Percentiles rank a stretch among this genome's conserved stretches.
Evolutionary conservation across 2,888 invertebrate species (phyloP).

Genomic region (Lomographa bimaculata): DNA sequence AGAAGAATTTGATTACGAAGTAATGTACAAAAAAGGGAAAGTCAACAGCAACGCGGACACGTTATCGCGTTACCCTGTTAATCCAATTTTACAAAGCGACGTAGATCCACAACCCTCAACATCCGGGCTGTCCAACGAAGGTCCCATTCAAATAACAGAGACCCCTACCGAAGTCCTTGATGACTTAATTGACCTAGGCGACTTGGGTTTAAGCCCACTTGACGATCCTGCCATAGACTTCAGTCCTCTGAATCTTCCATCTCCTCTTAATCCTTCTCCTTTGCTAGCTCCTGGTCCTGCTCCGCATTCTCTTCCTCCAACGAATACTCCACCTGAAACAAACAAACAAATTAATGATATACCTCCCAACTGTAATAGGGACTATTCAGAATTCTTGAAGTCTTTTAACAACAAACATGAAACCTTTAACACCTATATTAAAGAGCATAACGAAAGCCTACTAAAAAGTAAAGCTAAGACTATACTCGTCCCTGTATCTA

Average conservation of each 20-base stretch:
- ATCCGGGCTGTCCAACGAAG: background rate
- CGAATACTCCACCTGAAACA: no score
- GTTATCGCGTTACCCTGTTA: slow-evolving; percentile 2
- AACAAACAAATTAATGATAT: no score
- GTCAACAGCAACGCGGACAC: slow-evolving; percentile 6
- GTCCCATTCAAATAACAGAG: background rate
- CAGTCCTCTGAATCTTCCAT: no score
- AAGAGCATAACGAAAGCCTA: slow-evolving; percentile 1
- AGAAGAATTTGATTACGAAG: slow-evolving; percentile 12
- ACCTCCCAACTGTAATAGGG: background rate
- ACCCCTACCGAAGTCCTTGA: background rate
- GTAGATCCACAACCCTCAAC: background rate
- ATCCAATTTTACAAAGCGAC: background rate
- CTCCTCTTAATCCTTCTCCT: no score
- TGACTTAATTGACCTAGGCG: background rate
- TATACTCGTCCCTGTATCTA: slow-evolving; percentile 1
- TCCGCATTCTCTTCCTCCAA: no score
- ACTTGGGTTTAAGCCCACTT: background rate
- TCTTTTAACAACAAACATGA: background rate
- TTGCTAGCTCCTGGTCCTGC: no score
- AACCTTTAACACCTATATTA: background rate
- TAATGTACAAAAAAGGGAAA: slow-evolving; percentile 6
- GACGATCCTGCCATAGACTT: no score
- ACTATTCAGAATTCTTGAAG: slow-evolving; percentile 2
- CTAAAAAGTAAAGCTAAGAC: slow-evolving; percentile 1